These are phyloP conservation scores for Orientallactaga sibirica DNA, from an alignment of 2,797 vertebrate species.

Conservation along the genomic window DNA sequence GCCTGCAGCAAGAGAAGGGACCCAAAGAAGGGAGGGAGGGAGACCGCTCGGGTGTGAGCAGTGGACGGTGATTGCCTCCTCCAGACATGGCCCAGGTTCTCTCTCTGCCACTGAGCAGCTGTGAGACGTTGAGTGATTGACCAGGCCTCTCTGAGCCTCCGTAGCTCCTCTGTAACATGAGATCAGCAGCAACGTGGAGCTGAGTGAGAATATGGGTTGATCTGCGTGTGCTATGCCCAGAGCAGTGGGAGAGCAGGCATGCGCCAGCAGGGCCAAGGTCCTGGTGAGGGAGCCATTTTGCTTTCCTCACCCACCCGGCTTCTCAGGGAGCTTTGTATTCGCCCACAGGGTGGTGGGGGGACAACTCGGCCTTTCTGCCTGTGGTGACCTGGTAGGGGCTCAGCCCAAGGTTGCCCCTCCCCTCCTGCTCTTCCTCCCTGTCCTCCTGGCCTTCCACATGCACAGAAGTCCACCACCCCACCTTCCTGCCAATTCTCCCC, in stretches of 20 bases:
- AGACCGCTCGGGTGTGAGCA: background rate
- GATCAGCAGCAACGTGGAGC: rapidly evolving
- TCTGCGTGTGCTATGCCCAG: rapidly evolving
- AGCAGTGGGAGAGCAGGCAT: no score
- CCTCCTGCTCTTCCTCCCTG: background rate
- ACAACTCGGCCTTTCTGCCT: background rate
- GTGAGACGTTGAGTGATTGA: background rate
- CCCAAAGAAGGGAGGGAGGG: rapidly evolving
- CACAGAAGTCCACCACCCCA: background rate
- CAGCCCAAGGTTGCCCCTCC: background rate
- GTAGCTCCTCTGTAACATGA: background rate
- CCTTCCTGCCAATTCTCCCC: background rate
- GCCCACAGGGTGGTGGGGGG: background rate
- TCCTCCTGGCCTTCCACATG: background rate
- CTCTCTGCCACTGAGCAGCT: background rate
- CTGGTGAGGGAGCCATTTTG: background rate
- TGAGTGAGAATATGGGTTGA: background rate
- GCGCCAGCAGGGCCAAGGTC: background rate
- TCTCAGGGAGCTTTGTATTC: background rate
- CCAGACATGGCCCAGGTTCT: background rate
- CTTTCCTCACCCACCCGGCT: background rate
- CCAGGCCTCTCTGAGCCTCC: background rate
- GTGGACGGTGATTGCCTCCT: rapidly evolving
- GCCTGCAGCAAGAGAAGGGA: no score
- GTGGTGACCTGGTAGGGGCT: background rate